Base-by-base conservation (phyloP, 2,113 vertebrate species). In the Actenoides lindsayi region DNA sequence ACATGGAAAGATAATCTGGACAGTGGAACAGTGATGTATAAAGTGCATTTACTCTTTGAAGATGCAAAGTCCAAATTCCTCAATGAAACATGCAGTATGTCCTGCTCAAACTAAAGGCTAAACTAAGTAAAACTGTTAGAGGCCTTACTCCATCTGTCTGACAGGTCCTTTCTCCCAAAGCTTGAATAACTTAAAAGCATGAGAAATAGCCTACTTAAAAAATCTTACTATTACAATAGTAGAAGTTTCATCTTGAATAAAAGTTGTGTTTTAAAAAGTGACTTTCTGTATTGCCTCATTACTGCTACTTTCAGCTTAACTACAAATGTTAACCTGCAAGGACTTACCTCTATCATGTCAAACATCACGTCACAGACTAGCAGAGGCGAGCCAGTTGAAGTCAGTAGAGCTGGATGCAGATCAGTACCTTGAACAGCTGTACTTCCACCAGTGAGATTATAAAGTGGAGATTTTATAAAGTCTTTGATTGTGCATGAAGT, bases 301-400 rank as follows among this genome's bases (percentile, higher is more conserved):
- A 95, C 83, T 94, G 95, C 95, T 94, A 95, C 96, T 90, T 95
- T 93, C 93, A 94, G 59, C 77, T n/a, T 88, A 93, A 94, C 77
- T 95, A 94, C 91, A 94, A 81, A 50, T 82, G 93, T 93, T 95
- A 92, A 91, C 56, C 12, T 93, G 94, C 94, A 91, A 73, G 82
- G 96, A 59, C 74, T 84, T 93, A 33, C 5, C 12, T 41, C 10
- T 41, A 41, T 41, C 39, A 41, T 41, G 12, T 41, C 39, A 93
- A 89, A 73, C 90, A 68, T 81, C 82, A 83, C 73, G 50, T 82
- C 88, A 95, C 89, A 87, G 86, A 68, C 74, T 82, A 73, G 74
- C 87, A 86, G 83, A 87, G 83, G 46, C 84, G 86, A 71, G 83
- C 91, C 83, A 74, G 87, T 71, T 96, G n/a, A 95, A 96, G 95